Evolutionary conservation across 1,140 invertebrate species (phyloP), one percentile per base, ranked within the genome.

Genomic region (Tetragnatha versicolor): DNA sequence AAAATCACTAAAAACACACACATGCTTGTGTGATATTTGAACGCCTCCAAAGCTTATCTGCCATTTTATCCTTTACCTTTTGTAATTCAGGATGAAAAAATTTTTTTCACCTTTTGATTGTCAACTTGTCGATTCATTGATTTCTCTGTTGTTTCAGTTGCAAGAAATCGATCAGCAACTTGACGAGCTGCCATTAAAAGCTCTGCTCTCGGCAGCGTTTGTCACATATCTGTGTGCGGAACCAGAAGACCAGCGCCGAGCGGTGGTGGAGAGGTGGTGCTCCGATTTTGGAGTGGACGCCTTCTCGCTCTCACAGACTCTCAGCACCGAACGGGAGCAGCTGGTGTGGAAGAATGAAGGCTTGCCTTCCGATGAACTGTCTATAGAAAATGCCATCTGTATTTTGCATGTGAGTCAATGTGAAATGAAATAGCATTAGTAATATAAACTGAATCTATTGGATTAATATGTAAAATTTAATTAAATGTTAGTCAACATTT

Each of bases 311-410:
- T 87, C 89, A n/a, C 87, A 89, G 58, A 94, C 93, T 82, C 85
- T 94, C 35, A 89, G 90, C 4, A 88, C 89, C 2, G 93, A 97
- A 83, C 90, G 92, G 79, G 93, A 96, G 81, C 89, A 93, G 79
- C 84, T 97, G 10, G 90, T 91, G 69, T 98, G 96, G 96, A 92
- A 93, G 82, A 89, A 90, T 3, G 91, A 95, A 83, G 94, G 95
- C 1, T 86, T 98, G 2, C 91, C 94, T 0, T 90, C 91, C 3
- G 93, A 95, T 87, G 88, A 89, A 53, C 86, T 93, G 9, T 93
- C 93, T 20, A 85, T 93, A 65, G 92, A 96, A 86, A 96, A 96
- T 86, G 93, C 92, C 27, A 88, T 94, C 12, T 90, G 93, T 42
- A 91, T 95, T 79, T 86, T 91, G 75, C 89, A 93, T 87, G 92